Conservation (phyloP, 23 tunicate species). For the Trididemnum miniatum region DNA sequence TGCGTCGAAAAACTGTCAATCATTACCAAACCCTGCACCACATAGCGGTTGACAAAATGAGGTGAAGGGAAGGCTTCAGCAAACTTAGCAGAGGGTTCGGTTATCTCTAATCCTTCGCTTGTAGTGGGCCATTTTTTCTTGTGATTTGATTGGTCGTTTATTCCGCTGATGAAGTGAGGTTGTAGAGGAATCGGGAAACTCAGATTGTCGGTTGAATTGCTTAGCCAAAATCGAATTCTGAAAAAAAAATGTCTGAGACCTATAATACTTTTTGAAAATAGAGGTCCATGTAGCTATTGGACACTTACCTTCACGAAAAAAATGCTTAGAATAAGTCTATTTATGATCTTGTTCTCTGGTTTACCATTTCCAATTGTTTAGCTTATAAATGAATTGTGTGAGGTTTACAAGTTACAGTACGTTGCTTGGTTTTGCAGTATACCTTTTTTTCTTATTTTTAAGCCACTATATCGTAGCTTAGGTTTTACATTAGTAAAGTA, state of each 20-base stretch:
- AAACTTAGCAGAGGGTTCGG: slow-evolving; percentile 4
- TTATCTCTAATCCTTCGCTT: not conserved
- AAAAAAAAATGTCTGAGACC: slow-evolving; percentile 4
- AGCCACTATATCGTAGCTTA: not conserved
- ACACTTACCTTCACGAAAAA: too few species aligned
- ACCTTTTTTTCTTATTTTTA: too few species aligned
- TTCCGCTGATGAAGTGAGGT: not conserved
- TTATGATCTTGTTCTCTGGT: too few species aligned
- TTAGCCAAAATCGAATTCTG: slow-evolving; percentile 7
- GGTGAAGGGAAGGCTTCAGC: slow-evolving; percentile 5
- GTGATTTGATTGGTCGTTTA: not conserved
- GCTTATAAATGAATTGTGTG: too few species aligned
- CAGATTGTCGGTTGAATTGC: not conserved
- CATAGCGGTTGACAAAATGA: slow-evolving; percentile 23
- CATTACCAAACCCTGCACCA: not conserved
- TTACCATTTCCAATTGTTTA: too few species aligned
- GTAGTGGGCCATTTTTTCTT: slow-evolving; percentile 1
- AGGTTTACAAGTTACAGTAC: too few species aligned
- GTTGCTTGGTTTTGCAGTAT: too few species aligned
- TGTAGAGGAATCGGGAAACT: not conserved
- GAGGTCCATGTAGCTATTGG: too few species aligned
- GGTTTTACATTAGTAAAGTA: too few species aligned
- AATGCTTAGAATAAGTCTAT: too few species aligned
- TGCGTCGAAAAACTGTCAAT: not conserved
- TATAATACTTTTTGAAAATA: too few species aligned